phyloP scores from a whole-genome alignment of 2,888 invertebrate genomes.

The Falcaria lacertinaria region DNA sequence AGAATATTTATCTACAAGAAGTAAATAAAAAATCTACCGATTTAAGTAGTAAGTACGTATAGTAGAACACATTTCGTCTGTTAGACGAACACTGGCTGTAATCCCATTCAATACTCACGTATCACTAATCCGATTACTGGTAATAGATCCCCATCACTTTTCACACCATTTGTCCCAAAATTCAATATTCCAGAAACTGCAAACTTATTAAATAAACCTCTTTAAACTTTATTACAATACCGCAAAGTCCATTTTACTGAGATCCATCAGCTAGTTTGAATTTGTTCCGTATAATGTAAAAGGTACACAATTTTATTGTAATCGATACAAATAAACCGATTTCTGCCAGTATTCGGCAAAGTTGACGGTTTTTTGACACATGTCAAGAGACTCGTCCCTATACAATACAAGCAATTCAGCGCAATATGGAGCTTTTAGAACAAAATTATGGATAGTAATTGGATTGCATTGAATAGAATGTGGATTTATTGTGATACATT shows the following conservation, averaged over 20 bases:
- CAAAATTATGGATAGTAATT: not conserved
- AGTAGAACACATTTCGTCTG: conserved; percentile 1
- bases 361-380: conserved; percentile 29
- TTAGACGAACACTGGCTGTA: conserved; percentile 26
- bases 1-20: not conserved
- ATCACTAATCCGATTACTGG: conserved; percentile 63
- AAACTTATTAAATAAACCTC: not conserved
- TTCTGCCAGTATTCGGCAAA: conserved; percentile 26
- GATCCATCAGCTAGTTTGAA: not conserved
- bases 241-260: not conserved
- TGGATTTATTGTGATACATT: conserved; percentile 3
- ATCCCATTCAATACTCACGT: conserved; percentile 59
- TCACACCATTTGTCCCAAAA: conserved; percentile 43
- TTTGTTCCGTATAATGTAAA: conserved; percentile 25
- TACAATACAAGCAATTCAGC: no score
- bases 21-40: not conserved
- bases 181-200: conserved; percentile 24
- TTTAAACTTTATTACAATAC: not conserved
- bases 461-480: not conserved
- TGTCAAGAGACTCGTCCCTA: not conserved
- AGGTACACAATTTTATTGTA: conserved; percentile 26
- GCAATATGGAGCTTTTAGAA: not conserved
- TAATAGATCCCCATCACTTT: conserved; percentile 67
- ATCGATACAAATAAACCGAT: conserved; percentile 41
- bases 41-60: not conserved